phyloP scores from a whole-genome alignment of 2,888 invertebrate genomes.

The Scaptomyza reducta region DNA sequence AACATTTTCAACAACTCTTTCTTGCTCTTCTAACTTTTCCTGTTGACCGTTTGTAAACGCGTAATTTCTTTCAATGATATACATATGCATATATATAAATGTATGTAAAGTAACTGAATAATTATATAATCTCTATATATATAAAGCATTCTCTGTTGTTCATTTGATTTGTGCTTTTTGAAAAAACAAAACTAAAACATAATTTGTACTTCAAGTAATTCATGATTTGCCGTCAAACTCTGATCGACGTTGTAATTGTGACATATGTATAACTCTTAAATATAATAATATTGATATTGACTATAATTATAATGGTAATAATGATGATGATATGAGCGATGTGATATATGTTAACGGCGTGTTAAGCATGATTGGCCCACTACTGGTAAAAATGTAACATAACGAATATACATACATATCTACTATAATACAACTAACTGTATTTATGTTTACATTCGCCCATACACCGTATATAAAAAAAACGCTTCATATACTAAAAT shows the following conservation, averaged over 20 bases:
- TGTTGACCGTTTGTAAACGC: constrained; percentile 82
- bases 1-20: constrained; percentile 48
- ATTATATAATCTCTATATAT: constrained; percentile 37
- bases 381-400: constrained; percentile 82
- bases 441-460: constrained; percentile 41
- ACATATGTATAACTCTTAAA: constrained; percentile 39
- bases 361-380: constrained; percentile 84
- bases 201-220: constrained; percentile 35
- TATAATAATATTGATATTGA: constrained; percentile 22
- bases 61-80: constrained; percentile 39
- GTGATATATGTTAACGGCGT: constrained; percentile 79
- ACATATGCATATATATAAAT: constrained; percentile 6
- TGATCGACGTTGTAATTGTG: constrained; percentile 70
- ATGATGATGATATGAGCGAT: constrained; percentile 75
- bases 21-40: constrained; percentile 73
- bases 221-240: constrained; percentile 61
- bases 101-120: constrained; percentile 20
- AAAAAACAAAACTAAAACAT: constrained; percentile 15
- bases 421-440: constrained; percentile 40
- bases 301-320: constrained; percentile 27
- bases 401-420: constrained; percentile 50
- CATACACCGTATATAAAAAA: constrained; percentile 28
- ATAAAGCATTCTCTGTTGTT: constrained; percentile 64
- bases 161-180: constrained; percentile 70
- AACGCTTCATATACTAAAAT: constrained; percentile 30